Evolutionary conservation across 1,140 invertebrate genomes (phyloP).

Genomic region (Leptinotarsa defecta): DNA sequence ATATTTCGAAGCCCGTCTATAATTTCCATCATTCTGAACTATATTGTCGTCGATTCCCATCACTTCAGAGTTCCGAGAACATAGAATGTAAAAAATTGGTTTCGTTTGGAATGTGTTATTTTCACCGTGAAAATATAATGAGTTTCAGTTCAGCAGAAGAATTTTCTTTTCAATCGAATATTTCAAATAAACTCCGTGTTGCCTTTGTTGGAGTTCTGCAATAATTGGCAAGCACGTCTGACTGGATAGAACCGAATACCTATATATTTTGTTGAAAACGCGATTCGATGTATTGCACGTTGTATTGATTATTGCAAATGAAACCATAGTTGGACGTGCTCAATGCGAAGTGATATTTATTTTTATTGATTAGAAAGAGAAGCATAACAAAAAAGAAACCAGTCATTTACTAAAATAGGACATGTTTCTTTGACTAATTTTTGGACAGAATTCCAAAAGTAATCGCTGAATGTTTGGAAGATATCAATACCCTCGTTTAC

Average conservation of each 20-base stretch:
- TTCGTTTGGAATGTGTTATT: constrained; percentile 6
- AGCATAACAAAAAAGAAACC: too few species aligned
- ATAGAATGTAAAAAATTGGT: background rate
- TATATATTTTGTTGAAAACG: background rate
- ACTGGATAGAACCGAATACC: background rate
- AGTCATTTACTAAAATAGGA: too few species aligned
- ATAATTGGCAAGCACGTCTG: background rate
- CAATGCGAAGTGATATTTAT: background rate
- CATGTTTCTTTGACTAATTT: too few species aligned
- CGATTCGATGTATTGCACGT: background rate
- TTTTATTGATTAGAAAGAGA: too few species aligned
- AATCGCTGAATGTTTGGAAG: too few species aligned
- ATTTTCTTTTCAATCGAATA: background rate
- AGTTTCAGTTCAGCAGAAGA: background rate
- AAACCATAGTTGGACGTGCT: background rate
- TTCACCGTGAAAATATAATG: constrained; percentile 6
- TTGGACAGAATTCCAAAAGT: too few species aligned
- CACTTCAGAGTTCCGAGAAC: background rate
- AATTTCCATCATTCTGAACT: background rate
- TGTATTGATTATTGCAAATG: background rate
- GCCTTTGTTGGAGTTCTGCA: background rate
- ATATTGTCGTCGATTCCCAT: background rate
- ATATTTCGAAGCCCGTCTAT: background rate
- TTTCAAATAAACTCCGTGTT: background rate
- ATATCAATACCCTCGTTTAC: too few species aligned